A percentile compares a stretch with the other conserved stretches of the same genome.
These are phyloP conservation scores for Geotrypetes seraphini DNA, from an alignment of 2,797 vertebrate species.

Conservation along the genomic window DNA sequence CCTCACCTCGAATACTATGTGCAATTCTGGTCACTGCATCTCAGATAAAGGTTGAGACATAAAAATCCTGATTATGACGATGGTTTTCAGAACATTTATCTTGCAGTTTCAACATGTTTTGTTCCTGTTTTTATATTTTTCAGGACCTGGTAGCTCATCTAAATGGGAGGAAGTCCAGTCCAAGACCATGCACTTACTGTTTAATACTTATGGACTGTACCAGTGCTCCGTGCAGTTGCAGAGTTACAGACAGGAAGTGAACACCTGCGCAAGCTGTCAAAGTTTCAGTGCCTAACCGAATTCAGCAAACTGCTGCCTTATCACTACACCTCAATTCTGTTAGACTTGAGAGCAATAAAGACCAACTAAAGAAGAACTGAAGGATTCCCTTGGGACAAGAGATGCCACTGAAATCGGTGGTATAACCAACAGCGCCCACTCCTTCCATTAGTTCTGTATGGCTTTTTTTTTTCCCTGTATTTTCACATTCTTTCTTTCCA, in stretches of 20 bases:
- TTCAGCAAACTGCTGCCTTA: slow-evolving; percentile 43
- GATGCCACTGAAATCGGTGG: slow-evolving; percentile 12
- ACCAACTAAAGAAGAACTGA: slow-evolving; percentile 21
- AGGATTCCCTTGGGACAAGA: too few species aligned
- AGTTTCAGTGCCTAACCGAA: slow-evolving; percentile 56
- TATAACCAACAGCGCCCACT: slow-evolving; percentile 6
- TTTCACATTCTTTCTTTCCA: too few species aligned
- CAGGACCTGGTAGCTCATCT: slow-evolving; percentile 72
- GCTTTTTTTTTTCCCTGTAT: too few species aligned
- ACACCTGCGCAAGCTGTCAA: slow-evolving; percentile 68
- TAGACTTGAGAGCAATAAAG: slow-evolving; percentile 54
- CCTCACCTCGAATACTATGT: too few species aligned
- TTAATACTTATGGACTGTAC: slow-evolving; percentile 75
- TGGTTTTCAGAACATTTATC: too few species aligned
- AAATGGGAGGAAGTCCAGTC: slow-evolving; percentile 89
- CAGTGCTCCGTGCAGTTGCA: slow-evolving; percentile 88
- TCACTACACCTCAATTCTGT: slow-evolving; percentile 26
- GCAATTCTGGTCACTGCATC: too few species aligned
- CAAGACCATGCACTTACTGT: slow-evolving; percentile 75
- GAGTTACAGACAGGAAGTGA: slow-evolving; percentile 64
- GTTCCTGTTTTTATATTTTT: slow-evolving; percentile 20
- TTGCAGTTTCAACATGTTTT: neutral
- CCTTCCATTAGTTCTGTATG: neutral
- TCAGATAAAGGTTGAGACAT: too few species aligned
- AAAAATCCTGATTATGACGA: too few species aligned